phyloP scores from a whole-genome alignment of 2,888 invertebrate genomes.

The Megastigmus dorsalis region DNA sequence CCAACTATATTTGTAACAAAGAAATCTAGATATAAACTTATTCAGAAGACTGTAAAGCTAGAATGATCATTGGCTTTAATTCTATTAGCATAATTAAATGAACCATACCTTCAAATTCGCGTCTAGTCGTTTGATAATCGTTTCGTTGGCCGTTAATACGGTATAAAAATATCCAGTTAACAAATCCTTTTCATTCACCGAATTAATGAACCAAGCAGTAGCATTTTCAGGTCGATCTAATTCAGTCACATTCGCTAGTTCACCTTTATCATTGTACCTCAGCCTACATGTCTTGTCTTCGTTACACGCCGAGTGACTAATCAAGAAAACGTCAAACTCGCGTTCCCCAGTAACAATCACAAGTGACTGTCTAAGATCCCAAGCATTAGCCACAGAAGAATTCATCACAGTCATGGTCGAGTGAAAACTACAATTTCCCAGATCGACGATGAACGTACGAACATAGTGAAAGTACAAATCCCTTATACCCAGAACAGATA shows the following conservation, averaged over 20 bases:
- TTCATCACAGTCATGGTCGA: not conserved
- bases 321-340: slow-evolving; percentile 24
- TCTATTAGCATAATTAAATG: not conserved
- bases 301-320: not conserved
- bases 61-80: not conserved
- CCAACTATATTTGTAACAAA: not conserved
- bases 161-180: slow-evolving; percentile 17
- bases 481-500: not conserved
- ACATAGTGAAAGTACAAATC: not conserved
- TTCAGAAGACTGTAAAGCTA: too few species aligned
- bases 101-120: slow-evolving; percentile 12
- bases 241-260: not conserved
- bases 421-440: not conserved
- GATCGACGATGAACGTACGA: not conserved
- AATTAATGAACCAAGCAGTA: not conserved
- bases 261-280: not conserved
- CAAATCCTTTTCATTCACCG: slow-evolving; percentile 8
- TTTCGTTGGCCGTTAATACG: not conserved
- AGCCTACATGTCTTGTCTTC: not conserved
- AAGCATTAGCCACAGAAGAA: too few species aligned
- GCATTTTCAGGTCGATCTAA: not conserved
- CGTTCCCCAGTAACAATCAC: not conserved
- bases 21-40: too few species aligned
- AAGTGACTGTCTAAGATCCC: not conserved
- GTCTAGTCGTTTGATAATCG: not conserved